Base-by-base conservation (phyloP, 2,888 invertebrate species). In the Cyclophora albipunctata region DNA sequence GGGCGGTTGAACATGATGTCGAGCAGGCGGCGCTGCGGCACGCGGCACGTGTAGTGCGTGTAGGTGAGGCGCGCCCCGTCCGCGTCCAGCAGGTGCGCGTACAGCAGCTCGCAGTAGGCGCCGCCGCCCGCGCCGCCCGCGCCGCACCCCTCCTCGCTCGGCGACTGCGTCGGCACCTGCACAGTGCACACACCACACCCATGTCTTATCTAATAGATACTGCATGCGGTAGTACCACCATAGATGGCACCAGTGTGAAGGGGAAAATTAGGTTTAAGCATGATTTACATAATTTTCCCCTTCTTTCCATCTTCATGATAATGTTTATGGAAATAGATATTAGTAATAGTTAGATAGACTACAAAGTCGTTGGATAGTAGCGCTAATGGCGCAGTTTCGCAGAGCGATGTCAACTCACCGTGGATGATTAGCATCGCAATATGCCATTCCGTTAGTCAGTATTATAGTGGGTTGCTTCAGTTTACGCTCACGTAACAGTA, bases 1-100 rank as follows among this genome's bases (percentile, higher is more conserved):
- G 95, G 94, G 4, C 94, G 82, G 83, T 95, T 94, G 78, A 95
- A 95, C 60, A 92, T 92, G 64, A 96, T 93, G 79, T 95, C 95
- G 50, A 95, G 90, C 62, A 94, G 86, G 34, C 93, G 92, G 33
- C 92, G 90, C 76, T 91, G 93, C n/a, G 91, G 90, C 56, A 94
- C 95, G 58, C 94, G 91, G 58, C 92, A 93, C 47, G 95, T 94
- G 71, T 93, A 95, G 81, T 95, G 95, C 59, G 78, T 95, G 79
- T 95, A 95, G 0, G 95, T 94, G 64, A 95, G 90, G 3, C 95
- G 88, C 46, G 93, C 93, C 3, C 94, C 94, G 78, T 94, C 94
- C 34, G 92, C 92, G 81, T 95, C 95, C 66, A 95, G 89, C 52
- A 96, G 88, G 81, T 95, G 94, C 7, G 95, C 95, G 75, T 95